phyloP scores from a whole-genome alignment of 2,113 vertebrate species.

The Athene cunicularia region DNA sequence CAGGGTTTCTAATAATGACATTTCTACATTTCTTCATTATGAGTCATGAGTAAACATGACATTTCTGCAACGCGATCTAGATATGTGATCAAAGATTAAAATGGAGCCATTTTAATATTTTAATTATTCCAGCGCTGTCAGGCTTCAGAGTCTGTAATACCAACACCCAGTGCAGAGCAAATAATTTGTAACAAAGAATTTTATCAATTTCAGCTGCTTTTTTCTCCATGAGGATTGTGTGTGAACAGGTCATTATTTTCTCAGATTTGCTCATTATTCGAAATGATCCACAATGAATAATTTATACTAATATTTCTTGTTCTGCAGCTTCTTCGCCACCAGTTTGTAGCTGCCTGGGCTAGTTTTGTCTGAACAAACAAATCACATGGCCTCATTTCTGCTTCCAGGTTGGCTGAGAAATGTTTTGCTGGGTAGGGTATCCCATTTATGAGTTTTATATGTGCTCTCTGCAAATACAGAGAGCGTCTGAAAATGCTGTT shows the following conservation, averaged over 20 bases:
- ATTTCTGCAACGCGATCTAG: conserved; percentile 52
- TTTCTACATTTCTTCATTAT: conserved; percentile 67
- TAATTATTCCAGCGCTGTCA: conserved; percentile 43
- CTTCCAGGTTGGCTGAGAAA: conserved; percentile 17
- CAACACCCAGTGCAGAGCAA: conserved; percentile 32
- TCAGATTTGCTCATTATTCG: conserved; percentile 57
- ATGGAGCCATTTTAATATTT: conserved; percentile 52
- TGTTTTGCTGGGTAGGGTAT: background rate
- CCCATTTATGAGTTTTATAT: background rate
- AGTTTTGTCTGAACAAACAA: conserved; percentile 42
- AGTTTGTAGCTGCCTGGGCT: conserved; percentile 43
- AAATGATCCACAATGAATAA: conserved; percentile 50
- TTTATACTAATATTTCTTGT: conserved; percentile 57
- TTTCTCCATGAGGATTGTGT: conserved; percentile 7
- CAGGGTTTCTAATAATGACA: conserved; percentile 60
- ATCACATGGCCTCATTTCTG: conserved; percentile 11
- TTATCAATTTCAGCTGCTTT: conserved; percentile 59
- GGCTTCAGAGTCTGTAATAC: conserved; percentile 30
- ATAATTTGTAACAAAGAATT: conserved; percentile 70
- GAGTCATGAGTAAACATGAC: conserved; percentile 64
- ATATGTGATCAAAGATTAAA: conserved; percentile 54
- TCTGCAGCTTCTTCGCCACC: conserved; percentile 34
- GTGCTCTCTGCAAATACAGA: background rate
- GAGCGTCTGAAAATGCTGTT: background rate
- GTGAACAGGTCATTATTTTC: conserved; percentile 58